Evolutionary conservation across 2,113 vertebrate species (phyloP).

Genomic region (Oxyruncus cristatus): DNA sequence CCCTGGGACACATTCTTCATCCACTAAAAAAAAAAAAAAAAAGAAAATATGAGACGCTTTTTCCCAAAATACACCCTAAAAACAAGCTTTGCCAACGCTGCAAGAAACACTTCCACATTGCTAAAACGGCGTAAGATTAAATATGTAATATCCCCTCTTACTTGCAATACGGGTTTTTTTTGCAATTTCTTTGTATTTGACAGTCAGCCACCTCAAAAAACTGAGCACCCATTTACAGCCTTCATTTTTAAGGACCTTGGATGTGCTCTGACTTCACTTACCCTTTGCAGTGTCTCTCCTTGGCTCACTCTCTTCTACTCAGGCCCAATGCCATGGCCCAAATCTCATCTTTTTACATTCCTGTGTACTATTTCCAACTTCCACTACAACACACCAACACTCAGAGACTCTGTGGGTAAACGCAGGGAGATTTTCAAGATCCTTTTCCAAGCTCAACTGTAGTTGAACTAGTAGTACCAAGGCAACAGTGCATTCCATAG

Average conservation of each 20-base stretch:
- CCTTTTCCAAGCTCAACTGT: neutral
- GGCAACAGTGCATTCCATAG: neutral
- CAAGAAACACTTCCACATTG: neutral
- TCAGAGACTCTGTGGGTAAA: neutral
- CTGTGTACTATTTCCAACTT: neutral
- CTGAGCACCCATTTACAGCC: fast-evolving
- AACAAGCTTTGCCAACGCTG: neutral
- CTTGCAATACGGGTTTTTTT: fast-evolving
- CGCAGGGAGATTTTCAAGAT: neutral
- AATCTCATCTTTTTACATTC: neutral
- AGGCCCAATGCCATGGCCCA: neutral
- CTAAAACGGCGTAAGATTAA: neutral
- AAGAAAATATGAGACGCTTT: fast-evolving
- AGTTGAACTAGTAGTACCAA: neutral
- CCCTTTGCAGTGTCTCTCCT: neutral
- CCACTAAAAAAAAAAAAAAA: neutral
- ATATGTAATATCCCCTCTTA: neutral
- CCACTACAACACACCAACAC: neutral
- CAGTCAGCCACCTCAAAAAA: neutral
- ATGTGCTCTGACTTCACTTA: neutral
- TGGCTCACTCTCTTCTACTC: neutral
- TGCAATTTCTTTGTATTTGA: neutral
- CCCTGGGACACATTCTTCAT: neutral
- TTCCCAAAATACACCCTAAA: neutral
- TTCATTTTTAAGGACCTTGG: neutral